phyloP scores from a whole-genome alignment of 2,888 invertebrate species.

The Kuschelorhynchus macadamiae region DNA sequence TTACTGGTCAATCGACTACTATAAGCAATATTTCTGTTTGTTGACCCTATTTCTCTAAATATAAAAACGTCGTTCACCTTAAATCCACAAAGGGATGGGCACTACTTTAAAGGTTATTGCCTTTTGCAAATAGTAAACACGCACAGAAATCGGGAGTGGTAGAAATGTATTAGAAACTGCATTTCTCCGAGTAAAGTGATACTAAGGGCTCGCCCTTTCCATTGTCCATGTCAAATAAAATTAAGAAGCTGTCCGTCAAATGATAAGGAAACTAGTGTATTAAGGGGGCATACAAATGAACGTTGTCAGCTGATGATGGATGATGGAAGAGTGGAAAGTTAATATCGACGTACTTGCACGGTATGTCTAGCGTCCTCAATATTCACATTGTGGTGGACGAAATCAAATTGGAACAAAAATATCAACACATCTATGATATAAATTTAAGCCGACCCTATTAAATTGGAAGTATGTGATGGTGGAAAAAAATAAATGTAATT shows the following conservation, averaged over 20 bases:
- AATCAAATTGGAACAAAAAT: too few relatives aligned
- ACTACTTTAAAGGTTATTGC: conserved; percentile 42
- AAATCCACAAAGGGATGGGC: conserved; percentile 36
- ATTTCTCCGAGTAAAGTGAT: conserved; percentile 44
- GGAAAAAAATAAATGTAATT: too few relatives aligned
- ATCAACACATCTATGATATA: too few relatives aligned
- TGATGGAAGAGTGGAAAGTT: too few relatives aligned
- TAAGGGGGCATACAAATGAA: conserved; percentile 12
- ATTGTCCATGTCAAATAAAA: conserved; percentile 31
- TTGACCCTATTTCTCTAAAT: conserved; percentile 14
- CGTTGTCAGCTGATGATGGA: conserved; percentile 3
- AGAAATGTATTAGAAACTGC: conserved; percentile 36
- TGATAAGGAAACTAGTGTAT: conserved; percentile 16
- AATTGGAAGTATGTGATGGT: too few relatives aligned
- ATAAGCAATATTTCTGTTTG: neutral
- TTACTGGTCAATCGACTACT: too few relatives aligned
- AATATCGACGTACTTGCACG: too few relatives aligned
- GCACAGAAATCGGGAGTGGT: conserved; percentile 26
- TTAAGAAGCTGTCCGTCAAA: conserved; percentile 34
- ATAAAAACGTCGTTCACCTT: conserved; percentile 23
- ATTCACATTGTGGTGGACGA: too few relatives aligned
- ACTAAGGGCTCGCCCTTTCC: conserved; percentile 30
- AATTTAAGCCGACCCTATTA: too few relatives aligned
- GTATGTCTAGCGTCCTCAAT: too few relatives aligned
- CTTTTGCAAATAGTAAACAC: conserved; percentile 37